These are phyloP conservation scores for Erinaceus europaeus DNA, from an alignment of 2,113 vertebrate genomes.

Conservation along the genomic window DNA sequence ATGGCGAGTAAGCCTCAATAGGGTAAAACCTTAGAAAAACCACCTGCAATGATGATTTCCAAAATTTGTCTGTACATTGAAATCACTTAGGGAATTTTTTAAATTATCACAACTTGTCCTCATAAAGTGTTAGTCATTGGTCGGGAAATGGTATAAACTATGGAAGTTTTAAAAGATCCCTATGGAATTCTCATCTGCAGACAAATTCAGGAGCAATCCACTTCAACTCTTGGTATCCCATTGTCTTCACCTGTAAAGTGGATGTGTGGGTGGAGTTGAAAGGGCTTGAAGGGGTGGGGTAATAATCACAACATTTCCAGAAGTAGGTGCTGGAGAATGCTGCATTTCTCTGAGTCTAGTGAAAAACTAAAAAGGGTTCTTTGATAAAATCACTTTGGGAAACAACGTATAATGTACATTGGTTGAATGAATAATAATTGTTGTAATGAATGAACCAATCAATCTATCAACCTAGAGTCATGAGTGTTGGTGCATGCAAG, in stretches of 20 bases:
- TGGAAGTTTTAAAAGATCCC: neutral
- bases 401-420: neutral
- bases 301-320: neutral
- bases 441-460: constrained; percentile 33
- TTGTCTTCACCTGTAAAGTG: neutral
- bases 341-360: neutral
- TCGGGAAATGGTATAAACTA: neutral
- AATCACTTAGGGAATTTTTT: neutral
- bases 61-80: neutral
- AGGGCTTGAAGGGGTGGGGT: neutral
- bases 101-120: neutral
- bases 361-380: neutral
- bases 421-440: neutral
- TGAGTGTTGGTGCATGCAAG: constrained; percentile 3
- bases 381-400: constrained; percentile 22
- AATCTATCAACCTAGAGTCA: constrained; percentile 18
- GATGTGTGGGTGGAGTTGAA: neutral
- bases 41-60: neutral
- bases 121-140: neutral
- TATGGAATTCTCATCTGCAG: neutral
- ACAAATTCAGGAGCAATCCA: neutral
- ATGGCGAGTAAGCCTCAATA: neutral
- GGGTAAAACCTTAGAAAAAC: neutral
- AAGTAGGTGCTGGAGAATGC: neutral
- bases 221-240: neutral